Evolutionary conservation across 1,140 invertebrate genomes (phyloP).

Genomic region (Matsumurasca onukii): DNA sequence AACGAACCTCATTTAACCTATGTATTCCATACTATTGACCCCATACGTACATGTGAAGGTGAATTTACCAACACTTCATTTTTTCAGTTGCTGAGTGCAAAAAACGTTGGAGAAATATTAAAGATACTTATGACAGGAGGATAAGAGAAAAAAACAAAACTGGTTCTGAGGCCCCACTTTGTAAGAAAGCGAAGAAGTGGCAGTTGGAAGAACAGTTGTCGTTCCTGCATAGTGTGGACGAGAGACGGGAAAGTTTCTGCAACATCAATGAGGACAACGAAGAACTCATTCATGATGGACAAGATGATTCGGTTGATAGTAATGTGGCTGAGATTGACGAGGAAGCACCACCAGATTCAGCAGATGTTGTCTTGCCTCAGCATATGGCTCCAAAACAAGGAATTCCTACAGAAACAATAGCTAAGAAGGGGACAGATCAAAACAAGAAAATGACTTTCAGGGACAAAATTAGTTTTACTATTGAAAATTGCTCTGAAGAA

Average conservation of each 20-base stretch:
- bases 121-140: conserved; percentile 3
- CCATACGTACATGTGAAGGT: no score
- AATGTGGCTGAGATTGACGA: not conserved
- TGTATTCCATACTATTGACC: no score
- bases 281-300: not conserved
- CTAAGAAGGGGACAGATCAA: no score
- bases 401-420: not conserved
- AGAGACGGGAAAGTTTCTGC: not conserved
- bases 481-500: not conserved
- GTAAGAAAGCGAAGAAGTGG: not conserved
- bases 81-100: conserved; percentile 1
- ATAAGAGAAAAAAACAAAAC: not conserved
- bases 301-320: not conserved
- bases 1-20: no score
- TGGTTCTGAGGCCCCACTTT: not conserved
- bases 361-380: not conserved
- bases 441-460: not conserved
- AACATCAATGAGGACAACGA: not conserved
- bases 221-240: not conserved
- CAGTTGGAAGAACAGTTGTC: not conserved
- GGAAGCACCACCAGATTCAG: not conserved
- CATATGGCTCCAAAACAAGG: not conserved
- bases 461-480: not conserved
- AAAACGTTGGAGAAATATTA: not conserved
- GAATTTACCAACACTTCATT: no score